A percentile compares a stretch with the other conserved stretches of the same genome.
Evolutionary conservation across 2,888 invertebrate species (phyloP).

Genomic region (Pyrrhosoma nymphula): DNA sequence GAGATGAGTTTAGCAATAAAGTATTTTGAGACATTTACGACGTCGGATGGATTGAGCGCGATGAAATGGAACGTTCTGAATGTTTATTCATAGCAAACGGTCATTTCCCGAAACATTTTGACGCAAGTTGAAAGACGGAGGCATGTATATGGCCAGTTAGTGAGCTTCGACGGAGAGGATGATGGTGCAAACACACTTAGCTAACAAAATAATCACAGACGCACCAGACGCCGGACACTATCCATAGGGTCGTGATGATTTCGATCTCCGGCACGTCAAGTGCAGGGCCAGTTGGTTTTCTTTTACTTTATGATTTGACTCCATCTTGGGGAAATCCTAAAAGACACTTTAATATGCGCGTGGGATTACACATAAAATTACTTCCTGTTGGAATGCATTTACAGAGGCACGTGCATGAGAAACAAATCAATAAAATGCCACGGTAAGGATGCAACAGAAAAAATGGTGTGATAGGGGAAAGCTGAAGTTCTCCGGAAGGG

Average conservation of each 20-base stretch:
- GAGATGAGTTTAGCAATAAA: too few relatives aligned
- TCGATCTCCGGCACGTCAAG: background rate
- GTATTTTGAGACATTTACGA: background rate
- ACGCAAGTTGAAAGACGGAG: background rate
- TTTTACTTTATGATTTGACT: background rate
- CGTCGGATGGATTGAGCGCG: background rate
- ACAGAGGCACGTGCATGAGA: too few relatives aligned
- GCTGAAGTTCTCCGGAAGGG: too few relatives aligned
- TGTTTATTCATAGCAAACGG: background rate
- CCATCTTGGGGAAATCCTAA: background rate
- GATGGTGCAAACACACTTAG: background rate
- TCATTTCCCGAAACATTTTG: background rate
- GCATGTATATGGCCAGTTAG: background rate
- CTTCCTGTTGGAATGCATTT: too few relatives aligned
- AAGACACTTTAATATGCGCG: background rate
- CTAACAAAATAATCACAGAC: background rate
- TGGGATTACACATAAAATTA: too few relatives aligned
- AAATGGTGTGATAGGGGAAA: too few relatives aligned
- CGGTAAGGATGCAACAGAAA: too few relatives aligned
- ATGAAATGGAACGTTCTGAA: background rate
- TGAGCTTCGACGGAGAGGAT: background rate
- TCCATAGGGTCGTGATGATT: background rate
- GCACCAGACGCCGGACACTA: background rate
- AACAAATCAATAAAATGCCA: too few relatives aligned
- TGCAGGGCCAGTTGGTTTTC: background rate